Evolutionary conservation across 2,797 vertebrate genomes (phyloP), one percentile per base, ranked within the genome.

Genomic region (Pipistrellus pygmaeus): DNA sequence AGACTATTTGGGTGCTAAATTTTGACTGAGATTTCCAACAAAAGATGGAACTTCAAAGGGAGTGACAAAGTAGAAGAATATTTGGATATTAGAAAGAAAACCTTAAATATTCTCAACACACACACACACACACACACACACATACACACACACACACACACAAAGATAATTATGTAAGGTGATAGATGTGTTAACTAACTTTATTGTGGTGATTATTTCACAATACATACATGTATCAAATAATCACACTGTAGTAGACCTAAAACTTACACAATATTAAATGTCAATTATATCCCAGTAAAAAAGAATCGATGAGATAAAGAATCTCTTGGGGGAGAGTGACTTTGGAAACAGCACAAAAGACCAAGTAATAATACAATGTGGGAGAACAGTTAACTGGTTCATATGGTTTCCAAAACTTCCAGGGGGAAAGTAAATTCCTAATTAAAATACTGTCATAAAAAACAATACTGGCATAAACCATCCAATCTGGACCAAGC

Each of bases 371-470:
- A 83, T 38, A 95, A 80, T 41, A 25, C 20, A 62, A 76, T 23
- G 20, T 84, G 44, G 7, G 23, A 84, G 25, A 14, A 66, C 21
- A 82, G n/a, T 46, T 69, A 91, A 88, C 46, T 91, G 35, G n/a
- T 80, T 76, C 25, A 32, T 64, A 68, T 41, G 15, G 51, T 68
- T 94, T 93, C 15, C 15, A 66, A 88, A 92, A 92, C 46, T 27
- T 94, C 35, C 20, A 85, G 8, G 35, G 13, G 18, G 25, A 25
- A 83, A 21, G 18, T 57, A 93, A 94, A 71, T 82, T 95, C 53
- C 53, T 60, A n/a, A 73, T 83, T 82, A 66, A 96, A 95, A 96
- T 78, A 80, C 10, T 87, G 32, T 44, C 32, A 85, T 71, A 73
- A 72, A 44, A 57, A 60, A 60, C 93, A 94, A 96, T 75, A 83